phyloP scores from a whole-genome alignment of 2,888 invertebrate genomes.

The Nebria brevicollis region DNA sequence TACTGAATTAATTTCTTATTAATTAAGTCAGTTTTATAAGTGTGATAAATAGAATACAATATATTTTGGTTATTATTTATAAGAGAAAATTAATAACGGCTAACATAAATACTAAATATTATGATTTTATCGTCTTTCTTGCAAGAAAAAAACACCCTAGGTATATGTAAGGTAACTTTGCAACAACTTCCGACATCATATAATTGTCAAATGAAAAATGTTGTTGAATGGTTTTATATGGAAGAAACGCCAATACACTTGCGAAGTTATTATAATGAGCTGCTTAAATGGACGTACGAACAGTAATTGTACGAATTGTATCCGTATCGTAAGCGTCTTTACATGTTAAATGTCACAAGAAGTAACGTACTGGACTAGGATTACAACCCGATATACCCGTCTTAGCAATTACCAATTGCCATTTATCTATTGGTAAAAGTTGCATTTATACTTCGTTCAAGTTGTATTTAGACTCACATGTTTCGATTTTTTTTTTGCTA shows the following conservation, averaged over 20 bases:
- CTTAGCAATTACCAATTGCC: neutral
- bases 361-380: neutral
- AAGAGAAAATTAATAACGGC: too few species aligned
- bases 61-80: too few species aligned
- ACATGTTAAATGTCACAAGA: constrained; percentile 39
- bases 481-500: neutral
- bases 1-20: neutral
- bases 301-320: constrained; percentile 30
- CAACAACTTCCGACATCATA: constrained; percentile 17
- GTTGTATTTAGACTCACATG: neutral
- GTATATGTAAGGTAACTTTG: neutral
- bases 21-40: neutral
- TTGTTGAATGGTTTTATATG: neutral
- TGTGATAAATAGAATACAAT: neutral
- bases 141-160: neutral
- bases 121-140: neutral
- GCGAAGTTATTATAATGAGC: constrained; percentile 37
- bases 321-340: constrained; percentile 31
- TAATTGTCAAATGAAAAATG: constrained; percentile 3
- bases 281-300: constrained; percentile 27
- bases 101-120: too few species aligned
- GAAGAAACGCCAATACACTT: constrained; percentile 3
- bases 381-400: neutral
- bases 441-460: neutral
- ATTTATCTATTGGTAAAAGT: neutral